Conservation (phyloP, 2,113 vertebrate species). For the Gymnarchus niloticus region DNA sequence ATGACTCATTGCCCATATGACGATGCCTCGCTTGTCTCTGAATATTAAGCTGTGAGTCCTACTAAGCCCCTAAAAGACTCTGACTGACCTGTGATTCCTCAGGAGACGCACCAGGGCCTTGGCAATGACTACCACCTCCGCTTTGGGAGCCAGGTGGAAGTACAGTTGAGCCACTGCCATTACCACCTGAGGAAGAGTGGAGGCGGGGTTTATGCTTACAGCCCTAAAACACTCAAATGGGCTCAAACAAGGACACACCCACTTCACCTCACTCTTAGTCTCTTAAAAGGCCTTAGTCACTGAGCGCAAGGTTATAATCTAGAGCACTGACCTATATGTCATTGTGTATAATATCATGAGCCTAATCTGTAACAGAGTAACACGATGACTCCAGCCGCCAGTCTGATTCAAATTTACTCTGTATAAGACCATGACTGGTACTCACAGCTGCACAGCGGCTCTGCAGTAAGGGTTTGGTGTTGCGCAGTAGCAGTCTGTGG, state of each 20-base stretch:
- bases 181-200: constrained; percentile 70
- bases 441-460: constrained; percentile 92
- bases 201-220: not conserved
- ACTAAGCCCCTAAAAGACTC: not conserved
- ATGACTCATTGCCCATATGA: no score
- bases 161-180: constrained; percentile 98
- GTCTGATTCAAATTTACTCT: no score
- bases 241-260: no score
- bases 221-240: not conserved
- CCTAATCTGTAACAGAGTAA: no score
- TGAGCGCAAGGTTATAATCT: no score
- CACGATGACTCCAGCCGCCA: no score
- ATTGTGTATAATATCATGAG: no score
- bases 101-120: constrained; percentile 90
- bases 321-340: not conserved
- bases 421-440: not conserved
- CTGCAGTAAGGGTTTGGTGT: constrained; percentile 94
- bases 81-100: constrained; percentile 87
- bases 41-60: not conserved
- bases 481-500: constrained; percentile 89
- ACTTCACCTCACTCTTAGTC: no score
- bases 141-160: constrained; percentile 95
- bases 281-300: no score
- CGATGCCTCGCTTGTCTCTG: not conserved
- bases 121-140: constrained; percentile 89